Percentiles rank a stretch among this genome's conserved stretches.
phyloP scores from a whole-genome alignment of 2,888 invertebrate genomes.

The Eristalis tenax region DNA sequence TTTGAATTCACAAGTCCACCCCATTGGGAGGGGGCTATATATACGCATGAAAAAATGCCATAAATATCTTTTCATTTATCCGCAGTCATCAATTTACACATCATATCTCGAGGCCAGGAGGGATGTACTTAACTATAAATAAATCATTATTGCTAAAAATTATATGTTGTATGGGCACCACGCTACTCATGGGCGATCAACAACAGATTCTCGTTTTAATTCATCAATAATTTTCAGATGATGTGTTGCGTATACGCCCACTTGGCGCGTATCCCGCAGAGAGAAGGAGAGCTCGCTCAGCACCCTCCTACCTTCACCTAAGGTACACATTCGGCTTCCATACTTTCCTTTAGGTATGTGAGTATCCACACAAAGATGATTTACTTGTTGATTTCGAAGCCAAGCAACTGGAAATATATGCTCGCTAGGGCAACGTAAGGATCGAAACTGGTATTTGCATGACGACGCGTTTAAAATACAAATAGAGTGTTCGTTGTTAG shows the following conservation, averaged over 20 bases:
- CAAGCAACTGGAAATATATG: neutral
- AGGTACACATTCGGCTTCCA: too few species aligned
- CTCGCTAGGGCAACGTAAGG: neutral
- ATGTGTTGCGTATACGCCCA: conserved; percentile 19
- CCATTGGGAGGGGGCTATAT: neutral
- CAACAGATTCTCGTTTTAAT: conserved; percentile 43
- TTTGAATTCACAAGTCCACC: neutral
- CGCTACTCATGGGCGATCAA: neutral
- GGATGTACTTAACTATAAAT: neutral
- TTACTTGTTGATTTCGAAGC: neutral
- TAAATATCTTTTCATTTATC: neutral
- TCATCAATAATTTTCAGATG: conserved; percentile 48
- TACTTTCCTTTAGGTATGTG: too few species aligned
- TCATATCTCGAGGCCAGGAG: neutral
- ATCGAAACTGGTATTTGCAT: neutral
- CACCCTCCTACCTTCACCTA: neutral
- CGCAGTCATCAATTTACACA: neutral
- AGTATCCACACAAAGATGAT: too few species aligned
- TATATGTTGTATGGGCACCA: neutral
- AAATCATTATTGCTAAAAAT: conserved; percentile 12
- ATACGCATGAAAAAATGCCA: neutral
- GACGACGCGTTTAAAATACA: neutral
- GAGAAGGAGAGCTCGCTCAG: neutral
- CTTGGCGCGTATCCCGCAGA: neutral
- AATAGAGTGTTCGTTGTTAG: neutral